Base-by-base conservation (phyloP, 2,113 vertebrate genomes). In the Todiramphus chloris region DNA sequence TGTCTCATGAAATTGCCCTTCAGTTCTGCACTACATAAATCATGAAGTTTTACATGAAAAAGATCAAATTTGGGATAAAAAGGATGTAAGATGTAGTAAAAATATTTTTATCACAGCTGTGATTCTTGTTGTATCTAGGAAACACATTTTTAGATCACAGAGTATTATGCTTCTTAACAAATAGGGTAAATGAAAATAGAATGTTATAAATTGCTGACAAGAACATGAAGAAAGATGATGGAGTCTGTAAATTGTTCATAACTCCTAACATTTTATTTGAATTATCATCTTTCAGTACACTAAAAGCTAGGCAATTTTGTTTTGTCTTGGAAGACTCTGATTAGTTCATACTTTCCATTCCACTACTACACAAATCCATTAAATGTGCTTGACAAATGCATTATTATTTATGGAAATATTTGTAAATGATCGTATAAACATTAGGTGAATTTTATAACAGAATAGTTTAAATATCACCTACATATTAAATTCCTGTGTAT, bases 401-500 rank as follows among this genome's bases (percentile, higher is more conserved):
- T 37, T 70, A 25, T 39, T 43, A 30, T 30, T 83, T 69, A 50
- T 77, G 33, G 39, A 72, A 3, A 82, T 67, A 72, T 27, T 24
- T 56, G 3, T 68, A 56, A 85, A 58, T 25, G 18, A 56, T 4
- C 1, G n/a, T n/a, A n/a, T 28, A 64, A 64, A 27, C 13, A 16
- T 72, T 64, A 76, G 8, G 4, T 35, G 86, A 8, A 70, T 63
- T 81, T 87, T 4, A 16, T 63, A 48, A 63, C 19, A 56, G 15
- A 67, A 70, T 51, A 63, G 16, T 7, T 78, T 35, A 37, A 75
- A 11, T 31, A 19, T n/a, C 2, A 15, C 12, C 8, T 72, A 28
- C 0, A 0, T 48, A 51, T n/a, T 51, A 2, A 60, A 37, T 68
- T 48, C 13, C 7, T 31, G 1, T 56, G 31, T 27, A 16, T 14